Evolutionary conservation across 2,113 vertebrate species (phyloP).

Genomic region (Psilopsiagon aymara): DNA sequence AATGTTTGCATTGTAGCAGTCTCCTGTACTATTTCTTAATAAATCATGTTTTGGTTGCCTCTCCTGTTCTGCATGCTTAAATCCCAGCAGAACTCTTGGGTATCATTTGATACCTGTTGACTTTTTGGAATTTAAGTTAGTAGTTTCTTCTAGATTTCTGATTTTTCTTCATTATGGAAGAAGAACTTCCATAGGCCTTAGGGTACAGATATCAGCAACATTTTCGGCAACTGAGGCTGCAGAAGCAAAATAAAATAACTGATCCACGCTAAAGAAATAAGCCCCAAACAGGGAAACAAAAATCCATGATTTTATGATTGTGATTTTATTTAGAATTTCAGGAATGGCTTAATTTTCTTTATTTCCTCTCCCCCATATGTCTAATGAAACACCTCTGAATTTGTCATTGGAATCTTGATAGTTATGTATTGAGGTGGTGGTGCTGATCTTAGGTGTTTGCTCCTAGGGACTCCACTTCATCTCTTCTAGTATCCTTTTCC

Average conservation of each 20-base stretch:
- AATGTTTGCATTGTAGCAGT: background rate
- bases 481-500: background rate
- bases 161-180: background rate
- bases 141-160: background rate
- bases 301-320: background rate
- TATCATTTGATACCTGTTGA: background rate
- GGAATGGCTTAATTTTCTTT: background rate
- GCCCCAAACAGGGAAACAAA: background rate
- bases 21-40: background rate
- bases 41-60: background rate
- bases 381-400: background rate
- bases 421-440: background rate
- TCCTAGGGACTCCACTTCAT: background rate
- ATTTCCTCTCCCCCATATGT: fast-evolving
- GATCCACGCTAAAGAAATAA: background rate
- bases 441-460: background rate
- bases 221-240: background rate
- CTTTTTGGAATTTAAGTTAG: background rate
- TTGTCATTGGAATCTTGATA: background rate
- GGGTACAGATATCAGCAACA: background rate
- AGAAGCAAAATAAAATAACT: background rate
- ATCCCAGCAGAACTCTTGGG: background rate
- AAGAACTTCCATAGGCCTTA: background rate
- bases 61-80: background rate
- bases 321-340: background rate